Conservation (phyloP, 2,888 invertebrate genomes). For the Dorcus parallelipipedus region DNA sequence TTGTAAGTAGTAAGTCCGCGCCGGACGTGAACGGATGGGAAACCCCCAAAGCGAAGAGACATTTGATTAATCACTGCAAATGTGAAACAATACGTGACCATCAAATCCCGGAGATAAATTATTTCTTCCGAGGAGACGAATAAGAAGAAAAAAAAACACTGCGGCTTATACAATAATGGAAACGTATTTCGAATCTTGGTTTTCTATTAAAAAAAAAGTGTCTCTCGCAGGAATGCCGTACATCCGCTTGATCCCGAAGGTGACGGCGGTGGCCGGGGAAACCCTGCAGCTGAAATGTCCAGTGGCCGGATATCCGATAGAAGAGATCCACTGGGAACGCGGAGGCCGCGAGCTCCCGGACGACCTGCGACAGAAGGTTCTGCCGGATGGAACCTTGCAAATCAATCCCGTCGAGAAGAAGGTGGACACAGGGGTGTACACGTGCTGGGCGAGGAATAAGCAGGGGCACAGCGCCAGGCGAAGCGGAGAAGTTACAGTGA, state of each 20-base stretch:
- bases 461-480: constrained; percentile 71
- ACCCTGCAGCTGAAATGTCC: constrained; percentile 73
- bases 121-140: too few relatives aligned
- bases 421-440: constrained; percentile 73
- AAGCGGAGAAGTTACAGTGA: constrained; percentile 72
- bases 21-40: too few relatives aligned
- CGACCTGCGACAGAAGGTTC: constrained; percentile 72
- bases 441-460: constrained; percentile 75
- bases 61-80: neutral
- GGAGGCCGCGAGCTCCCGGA: constrained; percentile 72
- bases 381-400: constrained; percentile 69
- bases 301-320: constrained; percentile 79
- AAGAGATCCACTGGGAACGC: constrained; percentile 77
- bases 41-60: neutral
- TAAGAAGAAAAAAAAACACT: too few relatives aligned
- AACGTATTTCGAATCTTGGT: too few relatives aligned
- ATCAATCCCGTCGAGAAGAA: constrained; percentile 74
- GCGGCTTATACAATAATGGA: too few relatives aligned
- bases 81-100: too few relatives aligned
- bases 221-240: constrained; percentile 65
- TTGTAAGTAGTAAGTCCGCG: too few relatives aligned
- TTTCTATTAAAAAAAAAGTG: constrained; percentile 4
- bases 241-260: constrained; percentile 74
- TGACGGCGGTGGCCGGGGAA: constrained; percentile 78
- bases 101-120: too few relatives aligned